A percentile compares a stretch with the other conserved stretches of the same genome.
phyloP scores from a whole-genome alignment of 2,888 invertebrate genomes.

The Eupithecia dodoneata region DNA sequence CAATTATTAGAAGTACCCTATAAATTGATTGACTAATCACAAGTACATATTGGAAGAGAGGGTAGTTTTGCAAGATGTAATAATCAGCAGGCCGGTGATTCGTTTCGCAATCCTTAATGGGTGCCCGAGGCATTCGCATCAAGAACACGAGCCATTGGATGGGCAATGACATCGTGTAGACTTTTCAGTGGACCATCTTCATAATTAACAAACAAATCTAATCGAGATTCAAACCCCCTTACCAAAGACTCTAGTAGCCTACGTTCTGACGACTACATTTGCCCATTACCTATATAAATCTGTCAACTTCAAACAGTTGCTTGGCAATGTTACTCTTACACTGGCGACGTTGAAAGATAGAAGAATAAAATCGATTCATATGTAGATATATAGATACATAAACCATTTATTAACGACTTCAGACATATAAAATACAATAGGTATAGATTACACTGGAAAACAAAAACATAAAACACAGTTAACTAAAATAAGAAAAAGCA shows the following conservation, averaged over 20 bases:
- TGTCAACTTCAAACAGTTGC: not conserved
- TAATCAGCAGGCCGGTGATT: slow-evolving; percentile 42
- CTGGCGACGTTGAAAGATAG: not conserved
- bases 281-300: no score
- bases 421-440: no score
- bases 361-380: no score
- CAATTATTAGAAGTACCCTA: not conserved
- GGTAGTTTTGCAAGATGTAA: slow-evolving; percentile 16
- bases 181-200: slow-evolving; percentile 20
- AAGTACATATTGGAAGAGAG: not conserved
- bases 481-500: no score
- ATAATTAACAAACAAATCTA: not conserved
- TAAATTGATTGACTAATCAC: not conserved
- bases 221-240: not conserved
- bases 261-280: no score
- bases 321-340: not conserved
- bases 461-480: no score
- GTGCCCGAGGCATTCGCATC: slow-evolving; percentile 57
- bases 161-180: slow-evolving; percentile 6
- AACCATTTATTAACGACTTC: no score
- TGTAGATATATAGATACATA: no score
- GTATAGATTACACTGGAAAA: no score
- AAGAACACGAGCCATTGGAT: slow-evolving; percentile 62
- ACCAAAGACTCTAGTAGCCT: no score
- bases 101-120: slow-evolving; percentile 65